Evolutionary conservation across 2,888 invertebrate species (phyloP), one percentile per base, ranked within the genome.

Genomic region (Caenorhabditis wallacei): DNA sequence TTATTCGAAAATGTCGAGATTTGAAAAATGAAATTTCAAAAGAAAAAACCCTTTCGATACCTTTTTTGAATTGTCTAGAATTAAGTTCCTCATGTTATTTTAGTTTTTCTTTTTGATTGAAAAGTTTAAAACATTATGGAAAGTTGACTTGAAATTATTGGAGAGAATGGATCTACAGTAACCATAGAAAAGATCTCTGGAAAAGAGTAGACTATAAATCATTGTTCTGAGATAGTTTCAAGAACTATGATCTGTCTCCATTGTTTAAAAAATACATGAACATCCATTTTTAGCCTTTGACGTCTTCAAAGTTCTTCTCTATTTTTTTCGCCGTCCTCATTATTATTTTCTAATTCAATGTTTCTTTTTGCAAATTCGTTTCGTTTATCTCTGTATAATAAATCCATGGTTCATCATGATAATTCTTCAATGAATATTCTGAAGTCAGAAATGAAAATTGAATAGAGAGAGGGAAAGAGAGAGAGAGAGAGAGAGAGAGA

Each of bases 311-410:
- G 40, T 40, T 40, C 40, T 13, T 13, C 46, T 43, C 43, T 13
- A 2, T 43, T 13, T 43, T 43, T 43, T 8, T 43, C n/a, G n/a
- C n/a, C n/a, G 16, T 43, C 11, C 16, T 43, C 43, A 43, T 43
- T 43, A 13, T 16, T 18, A 18, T 48, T 18, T 48, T 18, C 46
- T 48, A 5, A 48, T 18, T 48, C 18, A 48, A 48, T 48, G 46
- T 48, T 48, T 48, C 46, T 18, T 18, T 48, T 48, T 48, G 46
- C 46, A 48, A 18, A 18, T 48, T 48, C n/a, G 46, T 48, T 48
- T 18, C 40, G 46, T 40, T 40, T 40, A 18, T n/a, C 13, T 48
- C 46, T 18, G 5, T 48, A n/a, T 18, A 48, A 48, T 18, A 13
- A 13, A 48, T 48, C 2, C 46, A 48, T 18, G 13, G 46, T 18